Conservation (phyloP, 2,888 invertebrate genomes). For the Xestia xanthographa region DNA sequence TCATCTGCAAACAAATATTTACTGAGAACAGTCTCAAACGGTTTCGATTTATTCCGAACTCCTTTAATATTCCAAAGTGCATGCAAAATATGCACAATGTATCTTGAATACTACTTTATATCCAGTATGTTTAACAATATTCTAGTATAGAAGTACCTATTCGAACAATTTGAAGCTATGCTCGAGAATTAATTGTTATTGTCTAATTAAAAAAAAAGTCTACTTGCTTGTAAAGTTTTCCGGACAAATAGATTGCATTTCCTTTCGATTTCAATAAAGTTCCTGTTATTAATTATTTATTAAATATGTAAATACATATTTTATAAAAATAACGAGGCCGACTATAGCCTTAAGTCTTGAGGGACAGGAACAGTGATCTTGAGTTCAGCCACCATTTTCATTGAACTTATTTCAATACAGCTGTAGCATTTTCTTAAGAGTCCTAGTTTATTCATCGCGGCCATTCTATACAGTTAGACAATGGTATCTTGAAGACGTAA, state of each 20-base stretch:
- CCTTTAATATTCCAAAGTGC: conserved; percentile 40
- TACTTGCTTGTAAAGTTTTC: neutral
- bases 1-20: conserved; percentile 18
- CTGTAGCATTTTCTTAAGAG: conserved; percentile 38
- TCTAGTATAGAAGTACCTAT: neutral
- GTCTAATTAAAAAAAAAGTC: neutral
- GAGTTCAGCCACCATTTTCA: conserved; percentile 8
- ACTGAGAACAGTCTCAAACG: conserved; percentile 28
- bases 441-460: conserved; percentile 61
- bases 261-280: neutral
- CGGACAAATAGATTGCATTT: neutral
- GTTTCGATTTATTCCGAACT: conserved; percentile 36
- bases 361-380: neutral
- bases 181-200: neutral
- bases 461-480: conserved; percentile 68
- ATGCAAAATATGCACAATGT: conserved; percentile 27
- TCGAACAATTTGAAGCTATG: too few species aligned
- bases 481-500: conserved; percentile 77
- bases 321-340: neutral
- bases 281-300: too few species aligned
- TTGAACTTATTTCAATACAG: conserved; percentile 36
- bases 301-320: neutral
- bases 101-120: neutral
- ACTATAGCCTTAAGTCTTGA: neutral
- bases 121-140: neutral